A percentile compares a stretch with the other conserved stretches of the same genome.
These are phyloP conservation scores for Phortica magna DNA, from an alignment of 2,888 invertebrate genomes.

Conservation along the genomic window DNA sequence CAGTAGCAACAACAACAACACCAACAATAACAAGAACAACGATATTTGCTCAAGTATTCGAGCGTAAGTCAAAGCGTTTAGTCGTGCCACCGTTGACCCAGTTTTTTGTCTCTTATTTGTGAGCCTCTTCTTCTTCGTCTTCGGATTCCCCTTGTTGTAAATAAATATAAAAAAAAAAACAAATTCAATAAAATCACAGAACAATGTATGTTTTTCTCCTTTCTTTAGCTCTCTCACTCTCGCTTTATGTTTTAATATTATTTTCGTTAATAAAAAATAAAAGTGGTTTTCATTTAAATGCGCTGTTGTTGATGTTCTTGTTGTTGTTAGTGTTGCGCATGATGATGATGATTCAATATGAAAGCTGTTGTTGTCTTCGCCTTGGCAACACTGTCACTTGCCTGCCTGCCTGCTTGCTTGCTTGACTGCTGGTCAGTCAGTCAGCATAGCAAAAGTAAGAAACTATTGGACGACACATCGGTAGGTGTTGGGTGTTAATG, in stretches of 20 bases:
- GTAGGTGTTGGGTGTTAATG: slow-evolving; percentile 26
- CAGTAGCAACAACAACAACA: slow-evolving; percentile 38
- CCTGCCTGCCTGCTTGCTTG: background rate
- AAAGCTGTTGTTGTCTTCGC: slow-evolving; percentile 23
- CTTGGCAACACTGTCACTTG: background rate
- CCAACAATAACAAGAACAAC: slow-evolving; percentile 10
- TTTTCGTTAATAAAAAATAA: slow-evolving; percentile 48
- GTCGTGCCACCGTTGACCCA: slow-evolving; percentile 52
- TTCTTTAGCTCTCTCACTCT: background rate
- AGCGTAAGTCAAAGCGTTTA: slow-evolving; percentile 3
- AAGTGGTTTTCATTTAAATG: slow-evolving; percentile 45
- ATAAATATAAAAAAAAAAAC: background rate
- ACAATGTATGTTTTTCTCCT: background rate
- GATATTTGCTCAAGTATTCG: slow-evolving; percentile 15
- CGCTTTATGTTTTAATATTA: slow-evolving; percentile 3
- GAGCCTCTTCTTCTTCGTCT: background rate
- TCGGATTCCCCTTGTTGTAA: background rate
- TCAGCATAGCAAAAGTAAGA: background rate
- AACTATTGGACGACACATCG: background rate
- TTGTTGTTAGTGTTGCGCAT: background rate
- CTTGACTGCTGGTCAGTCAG: background rate
- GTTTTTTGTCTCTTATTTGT: slow-evolving; percentile 29
- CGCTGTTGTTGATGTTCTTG: background rate
- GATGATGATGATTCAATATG: slow-evolving; percentile 45
- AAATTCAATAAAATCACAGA: slow-evolving; percentile 8